These are phyloP conservation scores for Cinclus cinclus DNA, from an alignment of 2,113 vertebrate species.

Conservation along the genomic window DNA sequence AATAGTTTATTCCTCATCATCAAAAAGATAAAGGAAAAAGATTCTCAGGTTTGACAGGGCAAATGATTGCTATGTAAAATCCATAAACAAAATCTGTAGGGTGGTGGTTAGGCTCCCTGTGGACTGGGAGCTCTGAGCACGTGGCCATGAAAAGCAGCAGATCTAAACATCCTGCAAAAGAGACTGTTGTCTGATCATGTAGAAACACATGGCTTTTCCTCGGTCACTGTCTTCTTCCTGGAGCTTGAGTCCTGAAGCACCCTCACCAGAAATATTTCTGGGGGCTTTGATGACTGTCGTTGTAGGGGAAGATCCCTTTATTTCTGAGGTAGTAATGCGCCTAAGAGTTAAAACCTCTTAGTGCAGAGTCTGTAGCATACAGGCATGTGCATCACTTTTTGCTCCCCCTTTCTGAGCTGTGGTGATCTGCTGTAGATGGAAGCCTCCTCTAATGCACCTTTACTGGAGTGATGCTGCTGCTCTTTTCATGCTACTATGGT, in stretches of 20 bases:
- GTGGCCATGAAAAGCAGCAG: background rate
- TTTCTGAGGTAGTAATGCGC: background rate
- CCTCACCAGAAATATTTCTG: background rate
- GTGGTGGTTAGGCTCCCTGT: background rate
- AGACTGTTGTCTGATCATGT: background rate
- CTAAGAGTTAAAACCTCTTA: background rate
- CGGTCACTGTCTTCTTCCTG: background rate
- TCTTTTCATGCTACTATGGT: background rate
- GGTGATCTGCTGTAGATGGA: background rate
- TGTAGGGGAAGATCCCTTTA: background rate
- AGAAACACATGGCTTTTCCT: background rate
- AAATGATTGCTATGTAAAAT: background rate
- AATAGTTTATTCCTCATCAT: background rate
- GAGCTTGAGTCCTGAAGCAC: background rate
- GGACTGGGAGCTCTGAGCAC: background rate
- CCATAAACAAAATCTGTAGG: background rate
- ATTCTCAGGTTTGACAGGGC: background rate
- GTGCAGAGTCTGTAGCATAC: background rate
- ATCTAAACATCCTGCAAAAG: background rate
- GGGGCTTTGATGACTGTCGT: background rate
- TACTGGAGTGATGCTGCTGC: background rate
- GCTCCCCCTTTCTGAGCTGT: fast-evolving
- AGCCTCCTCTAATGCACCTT: background rate
- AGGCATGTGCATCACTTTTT: background rate
- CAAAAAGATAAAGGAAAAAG: background rate